phyloP scores from a whole-genome alignment of 2,888 invertebrate species.

The Amphipyra berbera region DNA sequence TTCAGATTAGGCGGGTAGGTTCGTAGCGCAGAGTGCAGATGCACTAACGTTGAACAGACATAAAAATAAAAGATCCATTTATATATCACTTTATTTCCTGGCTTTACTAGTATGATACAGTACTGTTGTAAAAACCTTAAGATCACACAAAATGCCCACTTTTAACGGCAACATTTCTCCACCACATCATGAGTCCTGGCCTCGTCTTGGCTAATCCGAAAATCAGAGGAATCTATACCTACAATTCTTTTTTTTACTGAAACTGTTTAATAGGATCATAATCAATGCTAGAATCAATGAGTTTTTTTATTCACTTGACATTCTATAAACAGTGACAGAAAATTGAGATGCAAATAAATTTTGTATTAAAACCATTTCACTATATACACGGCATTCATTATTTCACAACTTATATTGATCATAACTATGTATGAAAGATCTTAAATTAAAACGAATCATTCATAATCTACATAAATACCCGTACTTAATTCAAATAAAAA shows the following conservation, averaged over 20 bases:
- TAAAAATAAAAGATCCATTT: slow-evolving; percentile 19
- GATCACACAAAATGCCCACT: slow-evolving; percentile 14
- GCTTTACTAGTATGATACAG: slow-evolving; percentile 42
- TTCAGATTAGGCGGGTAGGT: no score
- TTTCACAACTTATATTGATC: slow-evolving; percentile 42
- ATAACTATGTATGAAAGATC: slow-evolving; percentile 24
- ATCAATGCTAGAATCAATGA: slow-evolving; percentile 43
- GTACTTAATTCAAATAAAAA: slow-evolving; percentile 47
- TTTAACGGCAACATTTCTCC: slow-evolving; percentile 20
- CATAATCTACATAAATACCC: slow-evolving; percentile 58
- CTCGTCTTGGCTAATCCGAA: slow-evolving; percentile 1
- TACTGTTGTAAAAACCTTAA: slow-evolving; percentile 30
- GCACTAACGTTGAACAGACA: no score
- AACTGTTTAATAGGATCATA: slow-evolving; percentile 33
- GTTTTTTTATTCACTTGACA: slow-evolving; percentile 13
- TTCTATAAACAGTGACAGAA: not conserved
- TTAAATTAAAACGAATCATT: slow-evolving; percentile 23
- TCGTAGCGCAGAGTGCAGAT: no score
- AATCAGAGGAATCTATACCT: slow-evolving; percentile 17
- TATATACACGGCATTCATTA: slow-evolving; percentile 38
- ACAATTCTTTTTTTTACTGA: slow-evolving; percentile 9
- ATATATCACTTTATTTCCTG: slow-evolving; percentile 53
- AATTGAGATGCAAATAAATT: slow-evolving; percentile 14
- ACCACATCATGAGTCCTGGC: slow-evolving; percentile 10
- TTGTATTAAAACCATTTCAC: slow-evolving; percentile 20